Evolutionary conservation across 2,888 invertebrate species (phyloP).

Genomic region (Julus scandinavius): DNA sequence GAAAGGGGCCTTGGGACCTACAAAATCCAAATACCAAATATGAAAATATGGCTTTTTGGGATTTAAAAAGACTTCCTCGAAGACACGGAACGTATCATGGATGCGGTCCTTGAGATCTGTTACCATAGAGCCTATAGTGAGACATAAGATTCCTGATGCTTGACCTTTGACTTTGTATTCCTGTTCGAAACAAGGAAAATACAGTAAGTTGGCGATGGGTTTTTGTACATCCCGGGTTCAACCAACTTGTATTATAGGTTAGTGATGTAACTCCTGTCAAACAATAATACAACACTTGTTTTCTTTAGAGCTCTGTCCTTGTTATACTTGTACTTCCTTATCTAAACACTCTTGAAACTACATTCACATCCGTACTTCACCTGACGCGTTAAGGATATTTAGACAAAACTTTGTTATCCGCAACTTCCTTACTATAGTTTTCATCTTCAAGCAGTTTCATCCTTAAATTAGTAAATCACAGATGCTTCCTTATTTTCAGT

Average conservation of each 20-base stretch:
- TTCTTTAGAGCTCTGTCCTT: conserved; percentile 4
- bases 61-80: no score
- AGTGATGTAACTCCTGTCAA: background rate
- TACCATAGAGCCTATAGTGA: no score
- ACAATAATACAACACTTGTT: conserved; percentile 3
- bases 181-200: background rate
- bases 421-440: background rate
- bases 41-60: background rate
- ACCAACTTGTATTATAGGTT: background rate
- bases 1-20: background rate
- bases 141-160: background rate
- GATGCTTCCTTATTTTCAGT: no score
- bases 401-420: background rate
- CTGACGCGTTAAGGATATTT: background rate
- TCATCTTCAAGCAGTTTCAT: background rate
- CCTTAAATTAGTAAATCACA: no score
- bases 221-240: background rate
- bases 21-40: no score
- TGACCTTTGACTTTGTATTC: background rate
- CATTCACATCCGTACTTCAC: conserved; percentile 26
- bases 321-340: background rate
- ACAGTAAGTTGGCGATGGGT: background rate
- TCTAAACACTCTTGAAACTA: background rate
- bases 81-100: no score
- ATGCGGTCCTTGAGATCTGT: no score